Evolutionary conservation across 2,888 invertebrate genomes (phyloP).

Genomic region (Willowsia nigromaculata): DNA sequence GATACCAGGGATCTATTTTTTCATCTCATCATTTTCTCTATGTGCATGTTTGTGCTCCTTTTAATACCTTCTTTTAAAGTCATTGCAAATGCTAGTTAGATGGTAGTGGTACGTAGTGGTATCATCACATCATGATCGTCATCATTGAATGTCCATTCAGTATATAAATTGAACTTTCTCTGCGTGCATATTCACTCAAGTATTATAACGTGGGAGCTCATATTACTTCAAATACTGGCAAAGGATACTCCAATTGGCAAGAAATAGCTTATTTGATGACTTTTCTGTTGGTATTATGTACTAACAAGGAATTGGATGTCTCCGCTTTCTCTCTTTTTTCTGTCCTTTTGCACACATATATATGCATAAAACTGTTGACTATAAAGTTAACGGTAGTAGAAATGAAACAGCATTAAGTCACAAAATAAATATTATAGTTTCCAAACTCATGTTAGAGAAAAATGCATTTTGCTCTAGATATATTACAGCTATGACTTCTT

Average conservation of each 20-base stretch:
- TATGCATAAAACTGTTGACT: neutral
- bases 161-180: neutral
- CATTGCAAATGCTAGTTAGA: neutral
- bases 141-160: neutral
- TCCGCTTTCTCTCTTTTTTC: neutral
- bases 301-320: conserved; percentile 30
- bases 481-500: neutral
- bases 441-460: neutral
- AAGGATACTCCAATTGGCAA: neutral
- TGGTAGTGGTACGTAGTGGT: neutral
- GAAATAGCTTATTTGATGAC: neutral
- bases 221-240: neutral
- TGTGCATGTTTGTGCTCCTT: neutral
- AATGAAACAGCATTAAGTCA: neutral
- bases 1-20: neutral
- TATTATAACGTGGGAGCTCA: neutral
- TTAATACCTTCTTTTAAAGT: neutral
- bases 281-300: neutral
- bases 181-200: neutral
- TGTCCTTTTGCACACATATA: neutral
- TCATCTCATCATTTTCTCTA: neutral
- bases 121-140: neutral
- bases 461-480: neutral
- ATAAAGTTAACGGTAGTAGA: neutral
- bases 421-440: neutral